These are phyloP conservation scores for Acanthacorydalis orientalis DNA, from an alignment of 2,888 invertebrate species.

Conservation along the genomic window DNA sequence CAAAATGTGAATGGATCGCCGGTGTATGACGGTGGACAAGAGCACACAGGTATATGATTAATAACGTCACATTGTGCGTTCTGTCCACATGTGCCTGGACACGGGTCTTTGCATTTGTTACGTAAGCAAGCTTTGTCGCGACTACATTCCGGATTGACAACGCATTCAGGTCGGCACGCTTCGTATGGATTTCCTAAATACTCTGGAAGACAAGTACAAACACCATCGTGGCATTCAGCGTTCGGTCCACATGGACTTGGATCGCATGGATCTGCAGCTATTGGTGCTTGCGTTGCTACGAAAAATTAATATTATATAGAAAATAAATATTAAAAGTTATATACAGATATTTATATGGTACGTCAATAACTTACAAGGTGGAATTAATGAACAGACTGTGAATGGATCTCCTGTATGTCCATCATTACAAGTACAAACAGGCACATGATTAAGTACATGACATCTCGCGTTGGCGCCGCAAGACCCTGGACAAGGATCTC, in stretches of 20 bases:
- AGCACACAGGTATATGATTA: slow-evolving; percentile 55
- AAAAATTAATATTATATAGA: too few species aligned
- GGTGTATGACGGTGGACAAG: slow-evolving; percentile 47
- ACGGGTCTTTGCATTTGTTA: slow-evolving; percentile 54
- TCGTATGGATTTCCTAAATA: slow-evolving; percentile 49
- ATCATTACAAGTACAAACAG: slow-evolving; percentile 61
- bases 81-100: slow-evolving; percentile 49
- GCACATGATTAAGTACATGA: slow-evolving; percentile 61
- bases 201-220: slow-evolving; percentile 41
- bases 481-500: slow-evolving; percentile 68
- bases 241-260: slow-evolving; percentile 66
- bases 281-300: slow-evolving; percentile 18
- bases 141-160: slow-evolving; percentile 46
- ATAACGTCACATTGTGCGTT: slow-evolving; percentile 55
- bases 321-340: not conserved
- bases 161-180: slow-evolving; percentile 54
- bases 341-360: not conserved
- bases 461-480: slow-evolving; percentile 68
- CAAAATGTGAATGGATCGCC: slow-evolving; percentile 44
- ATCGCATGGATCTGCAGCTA: slow-evolving; percentile 38
- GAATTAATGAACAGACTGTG: slow-evolving; percentile 45
- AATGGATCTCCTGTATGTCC: slow-evolving; percentile 71
- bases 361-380: slow-evolving; percentile 18
- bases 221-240: slow-evolving; percentile 45
- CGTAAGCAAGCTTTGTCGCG: slow-evolving; percentile 44